These are phyloP conservation scores for Cossypha caffra DNA, from an alignment of 2,797 vertebrate species.

Conservation along the genomic window DNA sequence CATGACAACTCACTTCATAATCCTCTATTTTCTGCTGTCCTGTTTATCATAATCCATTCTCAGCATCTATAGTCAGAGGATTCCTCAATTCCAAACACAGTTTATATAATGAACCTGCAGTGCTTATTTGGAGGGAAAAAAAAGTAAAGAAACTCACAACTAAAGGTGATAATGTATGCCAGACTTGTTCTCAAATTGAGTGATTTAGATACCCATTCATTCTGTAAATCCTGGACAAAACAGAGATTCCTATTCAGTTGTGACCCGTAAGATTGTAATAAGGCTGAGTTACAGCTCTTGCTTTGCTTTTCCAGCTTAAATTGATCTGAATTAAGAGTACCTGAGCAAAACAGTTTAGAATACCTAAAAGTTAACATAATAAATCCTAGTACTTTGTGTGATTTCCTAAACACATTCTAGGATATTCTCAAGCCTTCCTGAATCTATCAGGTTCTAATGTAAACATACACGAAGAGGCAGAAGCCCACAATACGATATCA, in stretches of 20 bases:
- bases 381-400: background rate
- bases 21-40: background rate
- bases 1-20: background rate
- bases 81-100: background rate
- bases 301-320: background rate
- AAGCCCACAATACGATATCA: background rate
- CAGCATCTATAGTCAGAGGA: background rate
- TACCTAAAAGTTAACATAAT: background rate
- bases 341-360: background rate
- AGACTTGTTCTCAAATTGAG: background rate
- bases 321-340: background rate
- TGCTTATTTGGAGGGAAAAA: background rate
- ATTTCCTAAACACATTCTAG: background rate
- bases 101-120: background rate
- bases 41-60: background rate
- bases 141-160: background rate
- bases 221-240: background rate
- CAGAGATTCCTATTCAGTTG: background rate
- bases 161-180: background rate
- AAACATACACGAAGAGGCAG: background rate
- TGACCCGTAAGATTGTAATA: background rate
- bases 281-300: background rate
- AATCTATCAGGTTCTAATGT: background rate
- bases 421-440: background rate
- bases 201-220: background rate